phyloP scores from a whole-genome alignment of 2,113 vertebrate genomes.

The Chinchilla lanigera region DNA sequence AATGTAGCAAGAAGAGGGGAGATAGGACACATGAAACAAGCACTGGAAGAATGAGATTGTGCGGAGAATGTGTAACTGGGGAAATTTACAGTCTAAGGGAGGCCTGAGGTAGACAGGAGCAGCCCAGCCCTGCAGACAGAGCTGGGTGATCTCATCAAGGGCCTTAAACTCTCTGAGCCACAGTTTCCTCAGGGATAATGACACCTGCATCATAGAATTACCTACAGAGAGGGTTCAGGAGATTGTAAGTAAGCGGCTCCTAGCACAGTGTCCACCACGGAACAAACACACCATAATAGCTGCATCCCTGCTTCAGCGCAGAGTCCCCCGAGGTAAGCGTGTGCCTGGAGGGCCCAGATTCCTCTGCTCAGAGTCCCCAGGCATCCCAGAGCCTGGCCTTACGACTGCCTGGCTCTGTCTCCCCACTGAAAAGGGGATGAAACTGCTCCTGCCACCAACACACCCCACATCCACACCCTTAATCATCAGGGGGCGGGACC shows the following conservation, averaged over 20 bases:
- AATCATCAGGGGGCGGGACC: not conserved
- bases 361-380: not conserved
- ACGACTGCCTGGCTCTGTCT: not conserved
- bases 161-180: not conserved
- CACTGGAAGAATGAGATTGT: fast-evolving
- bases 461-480: not conserved
- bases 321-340: not conserved
- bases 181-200: not conserved
- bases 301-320: not conserved
- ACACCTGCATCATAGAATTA: not conserved
- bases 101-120: not conserved
- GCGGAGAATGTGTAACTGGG: not conserved
- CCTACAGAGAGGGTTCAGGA: not conserved
- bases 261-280: not conserved
- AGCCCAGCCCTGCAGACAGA: no score
- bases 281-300: not conserved
- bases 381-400: not conserved
- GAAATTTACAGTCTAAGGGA: not conserved
- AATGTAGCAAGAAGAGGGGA: not conserved
- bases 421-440: not conserved
- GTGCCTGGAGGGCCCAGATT: no score
- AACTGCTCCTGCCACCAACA: not conserved
- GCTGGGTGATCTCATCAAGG: not conserved
- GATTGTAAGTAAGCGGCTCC: not conserved
- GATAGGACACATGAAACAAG: not conserved